Evolutionary conservation across 2,888 invertebrate species (phyloP).

Genomic region (Dyspetes luteomarginatus): DNA sequence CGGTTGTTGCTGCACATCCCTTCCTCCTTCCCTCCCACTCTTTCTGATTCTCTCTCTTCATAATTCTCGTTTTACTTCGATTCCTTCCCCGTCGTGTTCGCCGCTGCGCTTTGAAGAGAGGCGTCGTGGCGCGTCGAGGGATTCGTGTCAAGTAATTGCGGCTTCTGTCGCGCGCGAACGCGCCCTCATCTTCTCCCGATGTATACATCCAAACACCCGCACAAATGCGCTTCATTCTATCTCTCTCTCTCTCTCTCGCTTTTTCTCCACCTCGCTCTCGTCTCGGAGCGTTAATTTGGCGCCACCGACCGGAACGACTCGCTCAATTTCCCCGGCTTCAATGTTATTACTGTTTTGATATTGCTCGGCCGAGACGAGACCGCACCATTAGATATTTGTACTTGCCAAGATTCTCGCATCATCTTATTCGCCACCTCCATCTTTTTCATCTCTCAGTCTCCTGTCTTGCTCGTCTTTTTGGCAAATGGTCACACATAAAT

Average conservation of each 20-base stretch:
- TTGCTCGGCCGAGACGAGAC: conserved; percentile 57
- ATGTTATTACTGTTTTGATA: conserved; percentile 73
- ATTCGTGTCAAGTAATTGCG: conserved; percentile 79
- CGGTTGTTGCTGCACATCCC: conserved; percentile 34
- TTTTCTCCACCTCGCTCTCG: conserved; percentile 27
- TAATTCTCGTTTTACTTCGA: conserved; percentile 47
- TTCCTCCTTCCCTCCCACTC: background rate
- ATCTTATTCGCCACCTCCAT: background rate
- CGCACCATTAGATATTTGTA: conserved; percentile 62
- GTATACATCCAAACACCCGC: conserved; percentile 33
- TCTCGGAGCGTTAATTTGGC: conserved; percentile 79
- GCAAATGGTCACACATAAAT: background rate
- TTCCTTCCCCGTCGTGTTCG: conserved; percentile 61
- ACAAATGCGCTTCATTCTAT: conserved; percentile 17
- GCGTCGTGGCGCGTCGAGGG: conserved; percentile 73
- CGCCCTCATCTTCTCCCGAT: conserved; percentile 48
- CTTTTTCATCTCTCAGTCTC: conserved; percentile 23
- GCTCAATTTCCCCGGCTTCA: conserved; percentile 78
- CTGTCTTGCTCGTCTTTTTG: conserved; percentile 11
- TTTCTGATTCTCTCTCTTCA: conserved; percentile 32
- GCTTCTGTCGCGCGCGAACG: conserved; percentile 70
- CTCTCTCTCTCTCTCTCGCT: conserved; percentile 11
- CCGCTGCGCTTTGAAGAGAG: conserved; percentile 72
- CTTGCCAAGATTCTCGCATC: conserved; percentile 57
- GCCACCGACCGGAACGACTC: conserved; percentile 77